phyloP scores from a whole-genome alignment of 2,888 invertebrate species.

The Itoplectis maculator region DNA sequence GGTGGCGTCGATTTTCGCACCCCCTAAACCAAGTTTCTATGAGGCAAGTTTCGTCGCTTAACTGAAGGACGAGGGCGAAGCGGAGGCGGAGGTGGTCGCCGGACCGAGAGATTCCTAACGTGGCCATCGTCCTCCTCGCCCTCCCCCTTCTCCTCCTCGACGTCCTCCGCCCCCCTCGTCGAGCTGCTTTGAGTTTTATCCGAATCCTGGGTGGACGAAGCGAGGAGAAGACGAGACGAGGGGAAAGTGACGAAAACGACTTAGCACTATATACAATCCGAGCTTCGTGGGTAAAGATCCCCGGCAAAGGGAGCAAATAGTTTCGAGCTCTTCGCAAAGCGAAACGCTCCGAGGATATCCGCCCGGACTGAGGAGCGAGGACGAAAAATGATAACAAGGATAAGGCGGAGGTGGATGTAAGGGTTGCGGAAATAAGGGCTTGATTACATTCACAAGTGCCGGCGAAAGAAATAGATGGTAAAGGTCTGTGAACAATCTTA shows the following conservation, averaged over 20 bases:
- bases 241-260: slow-evolving; percentile 58
- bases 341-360: slow-evolving; percentile 58
- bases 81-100: slow-evolving; percentile 21
- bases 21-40: slow-evolving; percentile 58
- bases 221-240: neutral
- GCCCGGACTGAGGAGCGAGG: slow-evolving; percentile 23
- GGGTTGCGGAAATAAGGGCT: slow-evolving; percentile 13
- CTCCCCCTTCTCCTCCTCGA: slow-evolving; percentile 27
- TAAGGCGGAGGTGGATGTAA: slow-evolving; percentile 22
- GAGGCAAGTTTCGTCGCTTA: slow-evolving; percentile 65
- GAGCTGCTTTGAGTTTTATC: slow-evolving; percentile 59
- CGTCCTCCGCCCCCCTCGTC: slow-evolving; percentile 24
- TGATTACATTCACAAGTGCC: slow-evolving; percentile 52
- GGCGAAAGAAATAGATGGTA: too few species aligned
- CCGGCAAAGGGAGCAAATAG: slow-evolving; percentile 24
- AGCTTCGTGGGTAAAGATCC: neutral
- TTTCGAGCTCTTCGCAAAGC: slow-evolving; percentile 58
- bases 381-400: slow-evolving; percentile 26
- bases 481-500: too few species aligned
- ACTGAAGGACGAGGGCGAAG: slow-evolving; percentile 20
- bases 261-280: slow-evolving; percentile 46
- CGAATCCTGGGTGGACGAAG: slow-evolving; percentile 41
- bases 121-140: slow-evolving; percentile 32
- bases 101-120: slow-evolving; percentile 54
- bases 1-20: slow-evolving; percentile 53